phyloP scores from a whole-genome alignment of 2,797 vertebrate genomes.

The Acanthopagrus latus region DNA sequence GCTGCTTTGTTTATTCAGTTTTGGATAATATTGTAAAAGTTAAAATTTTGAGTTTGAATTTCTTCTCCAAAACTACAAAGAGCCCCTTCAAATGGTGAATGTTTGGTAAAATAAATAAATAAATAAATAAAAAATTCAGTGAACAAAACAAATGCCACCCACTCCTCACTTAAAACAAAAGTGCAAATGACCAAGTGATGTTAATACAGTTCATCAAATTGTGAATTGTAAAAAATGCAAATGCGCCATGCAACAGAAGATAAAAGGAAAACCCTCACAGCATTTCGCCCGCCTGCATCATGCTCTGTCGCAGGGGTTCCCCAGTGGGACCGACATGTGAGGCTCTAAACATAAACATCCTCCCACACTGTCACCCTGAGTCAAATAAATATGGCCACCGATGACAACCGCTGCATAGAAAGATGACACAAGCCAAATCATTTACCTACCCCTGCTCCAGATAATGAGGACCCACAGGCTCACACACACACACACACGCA shows the following conservation, averaged over 20 bases:
- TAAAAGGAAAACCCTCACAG: background rate
- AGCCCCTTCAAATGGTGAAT: conserved; percentile 11
- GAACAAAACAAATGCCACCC: conserved; percentile 2
- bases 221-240: conserved; percentile 9
- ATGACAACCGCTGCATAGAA: conserved; percentile 66
- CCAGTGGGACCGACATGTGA: conserved; percentile 5
- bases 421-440: conserved; percentile 72
- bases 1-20: too few species aligned
- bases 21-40: too few species aligned
- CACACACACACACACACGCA: conserved; percentile 3
- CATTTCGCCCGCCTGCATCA: conserved; percentile 16
- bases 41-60: too few species aligned
- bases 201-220: conserved; percentile 11
- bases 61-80: too few species aligned
- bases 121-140: background rate
- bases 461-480: conserved; percentile 76
- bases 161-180: background rate
- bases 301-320: conserved; percentile 6
- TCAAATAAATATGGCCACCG: conserved; percentile 63
- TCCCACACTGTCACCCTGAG: conserved; percentile 54
- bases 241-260: background rate
- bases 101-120: background rate
- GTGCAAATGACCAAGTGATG: background rate
- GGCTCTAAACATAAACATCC: conserved; percentile 51
- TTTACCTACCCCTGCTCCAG: conserved; percentile 76